Base-by-base conservation (phyloP, 2,797 vertebrate genomes). In the Lepus townsendii region DNA sequence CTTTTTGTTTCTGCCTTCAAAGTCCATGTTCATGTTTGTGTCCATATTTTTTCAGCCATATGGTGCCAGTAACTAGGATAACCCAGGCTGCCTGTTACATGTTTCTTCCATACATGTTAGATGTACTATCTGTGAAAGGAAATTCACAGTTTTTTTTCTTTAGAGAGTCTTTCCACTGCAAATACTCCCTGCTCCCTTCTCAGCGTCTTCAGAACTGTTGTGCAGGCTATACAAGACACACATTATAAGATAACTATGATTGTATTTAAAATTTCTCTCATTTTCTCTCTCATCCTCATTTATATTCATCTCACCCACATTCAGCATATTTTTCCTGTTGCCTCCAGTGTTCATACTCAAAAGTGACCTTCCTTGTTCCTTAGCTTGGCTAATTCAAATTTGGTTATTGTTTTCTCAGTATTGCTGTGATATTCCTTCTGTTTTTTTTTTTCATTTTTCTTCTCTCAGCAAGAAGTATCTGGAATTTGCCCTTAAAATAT, bases 401-500 rank as follows among this genome's bases (percentile, higher is more conserved):
- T 88, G 68, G 73, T 16, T 27, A 77, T 30, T 62, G 8, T 11
- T 90, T 90, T 77, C 42, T 83, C 80, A 85, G 32, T 90, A 22
- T 82, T 63, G 1, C 7, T 27, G 14, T 60, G 32, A 27, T 47
- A 75, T 24, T 90, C 26, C 26, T 73, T 76, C 20, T 87, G 12
- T 72, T 84, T 17, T 47, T 47, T 47, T 83, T 3, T 76, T 86
- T 35, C 20, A 47, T 50, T 54, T 89, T 57, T 50, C 30, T 88
- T 22, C n/a, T 87, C 9, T 97, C 79, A 91, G 47, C 19, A 50
- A 93, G 71, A 54, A 93, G 32, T 92, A 52, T 42, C 68, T 87
- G 66, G 32, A 26, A 77, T 91, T 42, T 94, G n/a, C 27, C 52
- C 17, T 73, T 4, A 62, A 1, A 69, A 7, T 88, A 76, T 50